These are phyloP conservation scores for Galerucella calmariensis DNA, from an alignment of 2,888 invertebrate species.

Conservation along the genomic window DNA sequence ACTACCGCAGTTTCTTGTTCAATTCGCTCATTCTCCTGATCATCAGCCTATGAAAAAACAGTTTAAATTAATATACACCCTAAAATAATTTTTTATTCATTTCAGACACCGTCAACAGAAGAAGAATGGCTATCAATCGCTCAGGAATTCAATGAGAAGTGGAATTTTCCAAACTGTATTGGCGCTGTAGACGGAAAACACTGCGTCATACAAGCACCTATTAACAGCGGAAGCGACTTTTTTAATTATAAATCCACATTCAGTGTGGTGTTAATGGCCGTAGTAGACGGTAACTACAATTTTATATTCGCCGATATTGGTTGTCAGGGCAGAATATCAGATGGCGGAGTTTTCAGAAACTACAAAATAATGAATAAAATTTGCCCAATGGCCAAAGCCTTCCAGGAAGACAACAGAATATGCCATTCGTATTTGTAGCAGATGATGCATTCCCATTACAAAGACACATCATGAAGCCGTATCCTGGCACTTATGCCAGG, in stretches of 20 bases:
- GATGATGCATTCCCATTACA: slow-evolving; percentile 21
- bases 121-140: slow-evolving; percentile 11
- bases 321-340: slow-evolving; percentile 54
- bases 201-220: slow-evolving; percentile 50
- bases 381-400: no score
- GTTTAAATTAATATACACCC: slow-evolving; percentile 8
- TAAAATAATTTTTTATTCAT: neutral
- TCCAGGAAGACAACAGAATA: no score
- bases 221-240: slow-evolving; percentile 51
- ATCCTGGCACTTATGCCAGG: slow-evolving; percentile 22
- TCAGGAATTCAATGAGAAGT: slow-evolving; percentile 13
- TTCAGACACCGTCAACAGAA: slow-evolving; percentile 10
- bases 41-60: neutral
- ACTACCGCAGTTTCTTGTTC: slow-evolving; percentile 1
- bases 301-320: slow-evolving; percentile 56
- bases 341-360: slow-evolving; percentile 48
- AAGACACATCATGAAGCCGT: slow-evolving; percentile 25
- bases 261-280: slow-evolving; percentile 58
- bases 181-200: neutral
- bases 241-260: slow-evolving; percentile 56
- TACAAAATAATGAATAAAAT: slow-evolving; percentile 11
- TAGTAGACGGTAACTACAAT: slow-evolving; percentile 59
- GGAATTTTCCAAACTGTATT: neutral
- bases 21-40: slow-evolving; percentile 14
- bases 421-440: no score